These are phyloP conservation scores for Phyllotis vaccarum DNA, from an alignment of 2,797 vertebrate genomes.

Conservation along the genomic window DNA sequence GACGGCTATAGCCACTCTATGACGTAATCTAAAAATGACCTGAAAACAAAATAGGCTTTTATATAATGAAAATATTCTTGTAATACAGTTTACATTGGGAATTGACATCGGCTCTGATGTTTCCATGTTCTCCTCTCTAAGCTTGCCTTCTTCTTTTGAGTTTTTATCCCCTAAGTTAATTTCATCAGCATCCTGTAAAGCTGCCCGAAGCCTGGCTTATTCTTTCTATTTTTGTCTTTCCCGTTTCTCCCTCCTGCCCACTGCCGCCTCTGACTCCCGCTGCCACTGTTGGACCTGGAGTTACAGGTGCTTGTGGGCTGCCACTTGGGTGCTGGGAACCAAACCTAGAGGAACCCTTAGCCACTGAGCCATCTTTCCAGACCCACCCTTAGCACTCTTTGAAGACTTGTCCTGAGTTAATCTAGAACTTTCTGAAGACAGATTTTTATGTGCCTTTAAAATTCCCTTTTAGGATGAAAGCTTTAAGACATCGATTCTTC, in stretches of 20 bases:
- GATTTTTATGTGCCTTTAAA: slow-evolving; percentile 52
- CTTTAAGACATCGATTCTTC: slow-evolving; percentile 50
- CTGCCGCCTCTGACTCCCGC: fast-evolving
- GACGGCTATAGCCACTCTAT: slow-evolving; percentile 71
- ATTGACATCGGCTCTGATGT: slow-evolving; percentile 22
- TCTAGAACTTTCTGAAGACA: slow-evolving; percentile 64
- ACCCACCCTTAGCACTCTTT: background rate
- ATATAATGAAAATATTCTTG: slow-evolving; percentile 75
- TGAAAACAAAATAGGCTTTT: slow-evolving; percentile 79
- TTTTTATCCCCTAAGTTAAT: slow-evolving; percentile 29
- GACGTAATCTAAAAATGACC: slow-evolving; percentile 82
- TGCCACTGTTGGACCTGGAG: background rate
- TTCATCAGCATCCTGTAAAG: background rate
- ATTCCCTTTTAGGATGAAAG: slow-evolving; percentile 36
- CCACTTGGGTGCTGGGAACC: background rate
- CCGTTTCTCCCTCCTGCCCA: fast-evolving
- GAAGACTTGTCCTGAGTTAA: background rate
- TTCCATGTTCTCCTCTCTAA: background rate
- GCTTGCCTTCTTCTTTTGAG: slow-evolving; percentile 38
- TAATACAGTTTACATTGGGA: slow-evolving; percentile 59
- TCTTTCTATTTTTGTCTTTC: background rate
- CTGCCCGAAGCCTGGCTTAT: background rate
- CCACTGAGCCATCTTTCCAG: background rate
- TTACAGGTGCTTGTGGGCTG: background rate
- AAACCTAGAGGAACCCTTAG: background rate